Evolutionary conservation across 2,797 vertebrate genomes (phyloP), one percentile per base, ranked within the genome.

Genomic region (Galagoides demidoff): DNA sequence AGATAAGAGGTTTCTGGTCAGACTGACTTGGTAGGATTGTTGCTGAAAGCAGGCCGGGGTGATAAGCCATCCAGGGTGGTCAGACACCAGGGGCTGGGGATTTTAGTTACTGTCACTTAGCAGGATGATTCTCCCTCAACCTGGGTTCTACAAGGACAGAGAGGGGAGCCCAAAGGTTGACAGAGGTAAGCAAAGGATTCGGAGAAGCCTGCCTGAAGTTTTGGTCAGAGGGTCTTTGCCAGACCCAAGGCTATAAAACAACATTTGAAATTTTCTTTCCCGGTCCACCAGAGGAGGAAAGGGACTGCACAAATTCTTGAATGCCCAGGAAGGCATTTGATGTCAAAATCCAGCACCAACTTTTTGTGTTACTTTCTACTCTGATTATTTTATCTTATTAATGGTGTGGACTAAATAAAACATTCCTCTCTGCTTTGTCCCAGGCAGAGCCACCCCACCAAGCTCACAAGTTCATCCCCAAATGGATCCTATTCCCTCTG

Each of bases 211-310:
- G 34, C 19, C 78, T 29, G 5, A 61, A 4, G 8, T 29, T 81
- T 81, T 61, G 55, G 25, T 59, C 55, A n/a, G 31, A 39, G 55
- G n/a, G 25, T 61, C 34, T 81, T 81, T 61, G 55, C 59, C 55
- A 39, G 25, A 81, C 27, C 34, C n/a, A 86, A 17, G 17, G 16
- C 81, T 89, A 86, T 52, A 88, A 76, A 89, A 63, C 34, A 88
- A 31, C 39, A 82, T 68, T 87, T 93, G 70, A 92, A 92, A 95
- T 95, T 74, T 25, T n/a, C 93, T 97, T 68, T 92, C 89, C 73
- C 22, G 0, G 82, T 89, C 90, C 57, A 70, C 71, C 74, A 2
- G 73, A 78, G 71, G 70, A 91, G 68, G 77, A 68, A 86, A 88
- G n/a, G 57, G 14, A 0, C 6, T 81, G 77, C 57, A 74, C 71